Evolutionary conservation across 2,113 vertebrate genomes (phyloP), one percentile per base, ranked within the genome.

Genomic region (Melanerpes aurifrons): DNA sequence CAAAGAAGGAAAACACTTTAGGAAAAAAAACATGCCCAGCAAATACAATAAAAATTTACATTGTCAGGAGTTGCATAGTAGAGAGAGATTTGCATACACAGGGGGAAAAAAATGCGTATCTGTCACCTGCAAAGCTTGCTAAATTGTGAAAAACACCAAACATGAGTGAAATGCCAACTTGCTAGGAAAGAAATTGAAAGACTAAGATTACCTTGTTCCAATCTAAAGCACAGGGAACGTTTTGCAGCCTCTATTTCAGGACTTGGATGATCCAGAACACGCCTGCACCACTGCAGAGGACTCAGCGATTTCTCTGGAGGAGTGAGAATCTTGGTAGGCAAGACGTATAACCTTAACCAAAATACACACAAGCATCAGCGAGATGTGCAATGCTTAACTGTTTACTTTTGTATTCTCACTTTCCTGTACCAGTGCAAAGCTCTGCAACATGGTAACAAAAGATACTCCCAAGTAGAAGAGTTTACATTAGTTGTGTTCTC

Each of bases 201-300:
- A 94, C 2, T 12, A 87, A 62, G 37, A 82, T 95, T 99, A 99
- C 99, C 99, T 99, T 99, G 99, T 92, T 99, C 99, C 97, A 99
- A 95, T 96, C 99, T 98, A 96, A 99, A 98, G 96, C 98, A 98
- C 21, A 99, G 95, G 26, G 98, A 99, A 89, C 98, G 98, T 95
- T 98, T 99, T 37, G 99, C 99, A 86, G 99, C 98, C 95, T 99
- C 98, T 97, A 98, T 97, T 94, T 99, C 99, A 12, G 99, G 98
- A 93, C 98, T 98, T 7, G 98, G 99, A 92, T 99, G 98, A 97
- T 99, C 99, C 96, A 99, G 97, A 95, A 99, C 98, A 90, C 96
- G 98, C 88, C 99, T 98, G 97, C 99, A 99, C 99, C 99, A 99
- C 96, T 99, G 98, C 64, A 99, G 96, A 94, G 99, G 98, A 91